phyloP scores from a whole-genome alignment of 2,888 invertebrate species.

The Apeira syringaria region DNA sequence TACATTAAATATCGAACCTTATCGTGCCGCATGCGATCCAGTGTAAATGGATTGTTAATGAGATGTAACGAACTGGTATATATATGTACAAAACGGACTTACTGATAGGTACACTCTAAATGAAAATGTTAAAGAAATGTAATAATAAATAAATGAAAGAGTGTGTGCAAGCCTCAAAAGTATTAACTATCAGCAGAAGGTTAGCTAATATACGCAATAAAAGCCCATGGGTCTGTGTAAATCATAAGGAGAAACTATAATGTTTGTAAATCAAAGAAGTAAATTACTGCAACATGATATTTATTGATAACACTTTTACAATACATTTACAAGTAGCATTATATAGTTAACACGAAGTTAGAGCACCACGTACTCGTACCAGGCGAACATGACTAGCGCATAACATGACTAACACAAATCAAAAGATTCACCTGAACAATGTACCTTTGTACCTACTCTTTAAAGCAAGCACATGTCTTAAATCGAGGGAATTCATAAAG shows the following conservation, averaged over 20 bases:
- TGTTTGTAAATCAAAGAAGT: constrained; percentile 39
- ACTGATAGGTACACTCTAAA: too few species aligned
- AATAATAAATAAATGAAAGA: not conserved
- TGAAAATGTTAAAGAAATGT: not conserved
- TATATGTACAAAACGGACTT: not conserved
- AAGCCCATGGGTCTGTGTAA: constrained; percentile 51
- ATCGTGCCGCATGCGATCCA: constrained; percentile 4
- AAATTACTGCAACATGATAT: constrained; percentile 27
- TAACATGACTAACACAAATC: constrained; percentile 4
- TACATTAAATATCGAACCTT: constrained; percentile 3
- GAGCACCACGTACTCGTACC: constrained; percentile 24
- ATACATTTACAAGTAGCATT: constrained; percentile 4
- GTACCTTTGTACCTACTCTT: too few species aligned
- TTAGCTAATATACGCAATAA: not conserved
- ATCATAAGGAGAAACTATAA: constrained; percentile 23
- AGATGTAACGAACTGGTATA: not conserved
- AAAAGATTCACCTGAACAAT: too few species aligned
- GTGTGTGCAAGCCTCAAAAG: too few species aligned
- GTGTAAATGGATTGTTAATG: not conserved
- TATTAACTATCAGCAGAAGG: too few species aligned
- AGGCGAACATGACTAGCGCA: constrained; percentile 4
- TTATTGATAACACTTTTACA: constrained; percentile 26
- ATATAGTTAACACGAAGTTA: constrained; percentile 3
- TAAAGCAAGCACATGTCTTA: constrained; percentile 14
- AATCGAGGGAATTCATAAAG: constrained; percentile 7